Evolutionary conservation across 2,113 vertebrate species (phyloP).

Genomic region (Stigmatopora argus): DNA sequence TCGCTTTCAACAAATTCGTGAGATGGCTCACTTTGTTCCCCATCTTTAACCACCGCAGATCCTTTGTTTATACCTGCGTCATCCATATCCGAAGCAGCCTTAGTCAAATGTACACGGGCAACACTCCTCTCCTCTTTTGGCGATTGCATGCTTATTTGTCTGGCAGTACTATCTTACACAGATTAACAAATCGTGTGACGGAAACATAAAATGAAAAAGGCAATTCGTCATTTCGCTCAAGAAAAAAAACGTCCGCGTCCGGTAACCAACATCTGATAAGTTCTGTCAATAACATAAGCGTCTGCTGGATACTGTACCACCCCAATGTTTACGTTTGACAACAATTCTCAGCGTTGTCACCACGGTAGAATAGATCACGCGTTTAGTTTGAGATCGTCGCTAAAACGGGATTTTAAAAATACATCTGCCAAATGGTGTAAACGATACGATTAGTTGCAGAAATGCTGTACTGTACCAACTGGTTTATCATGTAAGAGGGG

Average conservation of each 20-base stretch:
- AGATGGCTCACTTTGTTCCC: slow-evolving; percentile 7
- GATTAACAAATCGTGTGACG: not conserved
- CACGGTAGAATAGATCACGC: not conserved
- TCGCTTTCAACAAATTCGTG: slow-evolving; percentile 1
- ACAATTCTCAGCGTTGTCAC: not conserved
- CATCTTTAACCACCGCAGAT: not conserved
- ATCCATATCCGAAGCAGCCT: not conserved
- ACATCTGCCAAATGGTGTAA: not conserved
- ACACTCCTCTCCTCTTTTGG: not conserved
- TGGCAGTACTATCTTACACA: not conserved
- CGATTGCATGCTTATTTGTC: not conserved
- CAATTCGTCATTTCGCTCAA: not conserved
- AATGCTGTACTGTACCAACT: not conserved
- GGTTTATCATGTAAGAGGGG: not conserved
- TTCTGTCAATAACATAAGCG: not conserved
- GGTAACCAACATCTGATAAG: not conserved
- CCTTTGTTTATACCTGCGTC: slow-evolving; percentile 38
- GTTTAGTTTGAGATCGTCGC: too few species aligned
- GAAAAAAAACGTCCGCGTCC: not conserved
- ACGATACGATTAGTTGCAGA: not conserved
- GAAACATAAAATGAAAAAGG: not conserved
- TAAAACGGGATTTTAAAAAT: not conserved
- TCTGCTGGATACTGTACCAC: not conserved
- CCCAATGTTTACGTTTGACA: not conserved
- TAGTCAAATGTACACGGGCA: not conserved